Conservation (phyloP, 2,888 invertebrate genomes). For the Latheticus oryzae region DNA sequence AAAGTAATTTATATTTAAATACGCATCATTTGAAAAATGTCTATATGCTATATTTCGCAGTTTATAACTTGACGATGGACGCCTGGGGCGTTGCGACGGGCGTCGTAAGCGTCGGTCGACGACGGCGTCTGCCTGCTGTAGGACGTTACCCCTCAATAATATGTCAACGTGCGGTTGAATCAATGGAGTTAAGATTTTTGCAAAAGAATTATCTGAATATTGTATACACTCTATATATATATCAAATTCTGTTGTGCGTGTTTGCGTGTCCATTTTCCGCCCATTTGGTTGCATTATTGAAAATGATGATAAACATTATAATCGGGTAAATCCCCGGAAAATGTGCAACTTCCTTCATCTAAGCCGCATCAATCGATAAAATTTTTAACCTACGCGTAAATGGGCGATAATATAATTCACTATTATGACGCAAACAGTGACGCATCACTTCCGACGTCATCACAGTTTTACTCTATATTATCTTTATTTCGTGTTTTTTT, state of each 20-base stretch:
- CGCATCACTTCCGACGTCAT: slow-evolving; percentile 33
- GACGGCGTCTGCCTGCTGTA: slow-evolving; percentile 51
- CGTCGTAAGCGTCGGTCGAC: slow-evolving; percentile 36
- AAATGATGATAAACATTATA: slow-evolving; percentile 12
- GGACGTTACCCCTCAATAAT: slow-evolving; percentile 60
- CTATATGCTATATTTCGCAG: slow-evolving; percentile 21
- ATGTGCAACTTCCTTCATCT: slow-evolving; percentile 27
- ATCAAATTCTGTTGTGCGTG: slow-evolving; percentile 9
- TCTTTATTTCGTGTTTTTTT: slow-evolving; percentile 12
- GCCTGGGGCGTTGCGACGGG: slow-evolving; percentile 39
- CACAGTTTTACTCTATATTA: slow-evolving; percentile 27
- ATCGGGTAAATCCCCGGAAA: slow-evolving; percentile 24
- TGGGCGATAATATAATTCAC: too few species aligned
- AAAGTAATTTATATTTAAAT: slow-evolving; percentile 33
- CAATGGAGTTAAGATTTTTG: slow-evolving; percentile 50
- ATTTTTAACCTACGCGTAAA: too few species aligned
- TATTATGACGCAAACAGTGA: slow-evolving; percentile 20
- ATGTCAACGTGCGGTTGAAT: slow-evolving; percentile 58
- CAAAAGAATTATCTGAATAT: background rate
- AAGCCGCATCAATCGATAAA: slow-evolving; percentile 13
- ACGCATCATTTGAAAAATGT: slow-evolving; percentile 24
- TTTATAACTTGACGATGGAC: slow-evolving; percentile 39
- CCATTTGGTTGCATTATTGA: slow-evolving; percentile 20
- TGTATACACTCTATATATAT: slow-evolving; percentile 3
- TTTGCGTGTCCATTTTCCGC: slow-evolving; percentile 16